These are phyloP conservation scores for Promerops cafer DNA, from an alignment of 2,113 vertebrate species.

Conservation along the genomic window DNA sequence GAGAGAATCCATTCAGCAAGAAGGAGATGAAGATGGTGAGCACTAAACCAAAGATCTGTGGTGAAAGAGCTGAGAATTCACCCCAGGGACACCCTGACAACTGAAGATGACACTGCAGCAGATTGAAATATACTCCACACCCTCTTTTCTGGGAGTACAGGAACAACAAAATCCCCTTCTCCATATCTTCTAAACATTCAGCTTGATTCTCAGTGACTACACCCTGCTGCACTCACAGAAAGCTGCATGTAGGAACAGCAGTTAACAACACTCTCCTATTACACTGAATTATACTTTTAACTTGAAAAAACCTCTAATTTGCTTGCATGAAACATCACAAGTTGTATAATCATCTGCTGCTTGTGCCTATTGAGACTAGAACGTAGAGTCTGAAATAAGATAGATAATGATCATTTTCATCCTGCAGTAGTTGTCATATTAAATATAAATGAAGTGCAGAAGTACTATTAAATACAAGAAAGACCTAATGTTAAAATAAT, in stretches of 20 bases:
- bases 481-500: slow-evolving; percentile 42
- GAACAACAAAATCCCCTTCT: background rate
- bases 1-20: background rate
- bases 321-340: slow-evolving; percentile 47
- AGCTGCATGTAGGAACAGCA: background rate
- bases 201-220: background rate
- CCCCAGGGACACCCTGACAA: background rate
- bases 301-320: slow-evolving; percentile 54
- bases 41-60: background rate
- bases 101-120: background rate
- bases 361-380: slow-evolving; percentile 51
- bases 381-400: slow-evolving; percentile 32
- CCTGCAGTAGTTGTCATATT: slow-evolving; percentile 43
- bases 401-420: slow-evolving; percentile 53
- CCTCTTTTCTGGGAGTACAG: background rate
- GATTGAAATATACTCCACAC: background rate
- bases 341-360: slow-evolving; percentile 53
- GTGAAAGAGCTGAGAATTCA: background rate
- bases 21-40: background rate
- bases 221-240: background rate
- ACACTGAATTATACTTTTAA: slow-evolving; percentile 61
- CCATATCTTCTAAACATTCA: background rate
- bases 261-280: slow-evolving; percentile 51
- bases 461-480: slow-evolving; percentile 28
- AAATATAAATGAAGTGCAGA: slow-evolving; percentile 44